phyloP scores from a whole-genome alignment of 35 echinoderm and acorn worm species.

The Holothuria glaberrima region DNA sequence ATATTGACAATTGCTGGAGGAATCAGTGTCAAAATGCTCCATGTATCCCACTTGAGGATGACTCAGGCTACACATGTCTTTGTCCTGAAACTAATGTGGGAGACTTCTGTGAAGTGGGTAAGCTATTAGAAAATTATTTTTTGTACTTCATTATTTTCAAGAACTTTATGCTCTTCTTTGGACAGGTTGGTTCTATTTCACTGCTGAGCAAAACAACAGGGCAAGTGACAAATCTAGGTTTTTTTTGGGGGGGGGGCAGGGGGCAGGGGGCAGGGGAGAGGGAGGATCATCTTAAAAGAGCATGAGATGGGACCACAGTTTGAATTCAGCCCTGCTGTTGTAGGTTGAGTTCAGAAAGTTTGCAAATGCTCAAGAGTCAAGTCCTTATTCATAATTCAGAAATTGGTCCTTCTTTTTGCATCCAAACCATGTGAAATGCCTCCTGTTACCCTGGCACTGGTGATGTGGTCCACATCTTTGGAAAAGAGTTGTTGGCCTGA shows the following conservation, averaged over 20 bases:
- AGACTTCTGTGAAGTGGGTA: slow-evolving; percentile 58
- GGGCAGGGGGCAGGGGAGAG: too few species aligned
- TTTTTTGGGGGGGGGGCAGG: too few species aligned
- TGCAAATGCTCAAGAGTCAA: background rate
- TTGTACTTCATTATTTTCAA: too few species aligned
- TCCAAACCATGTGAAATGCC: background rate
- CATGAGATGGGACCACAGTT: too few species aligned
- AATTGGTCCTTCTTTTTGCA: too few species aligned
- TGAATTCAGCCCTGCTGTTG: too few species aligned
- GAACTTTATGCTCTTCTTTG: too few species aligned
- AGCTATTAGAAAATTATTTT: background rate
- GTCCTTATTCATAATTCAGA: background rate
- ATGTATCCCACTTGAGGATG: background rate
- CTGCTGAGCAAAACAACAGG: too few species aligned
- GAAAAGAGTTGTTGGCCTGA: too few species aligned
- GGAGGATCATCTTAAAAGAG: too few species aligned
- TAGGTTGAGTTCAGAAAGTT: background rate
- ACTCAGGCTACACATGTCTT: background rate
- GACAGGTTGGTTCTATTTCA: too few species aligned
- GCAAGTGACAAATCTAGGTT: too few species aligned
- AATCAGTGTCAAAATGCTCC: slow-evolving; percentile 45
- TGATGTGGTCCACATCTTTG: background rate
- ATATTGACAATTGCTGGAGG: slow-evolving; percentile 40
- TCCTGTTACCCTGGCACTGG: background rate
- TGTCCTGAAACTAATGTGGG: background rate